phyloP scores from a whole-genome alignment of 2,113 vertebrate genomes.

The Dissostichus mawsoni region DNA sequence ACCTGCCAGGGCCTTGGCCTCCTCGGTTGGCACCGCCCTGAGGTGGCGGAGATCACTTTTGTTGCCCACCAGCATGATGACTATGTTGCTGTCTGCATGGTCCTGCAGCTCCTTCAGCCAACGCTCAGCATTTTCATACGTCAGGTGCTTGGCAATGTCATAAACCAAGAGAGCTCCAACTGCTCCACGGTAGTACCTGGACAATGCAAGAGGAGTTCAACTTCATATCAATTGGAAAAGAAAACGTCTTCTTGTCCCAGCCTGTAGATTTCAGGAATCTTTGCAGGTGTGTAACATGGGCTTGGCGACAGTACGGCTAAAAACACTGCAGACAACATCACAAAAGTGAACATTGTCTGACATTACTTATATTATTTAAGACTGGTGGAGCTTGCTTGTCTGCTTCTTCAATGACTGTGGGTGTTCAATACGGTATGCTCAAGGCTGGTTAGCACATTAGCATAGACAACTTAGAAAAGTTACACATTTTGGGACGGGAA shows the following conservation, averaged over 20 bases:
- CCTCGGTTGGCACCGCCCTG: slow-evolving; percentile 87
- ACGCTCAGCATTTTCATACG: slow-evolving; percentile 88
- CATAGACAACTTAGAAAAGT: not conserved
- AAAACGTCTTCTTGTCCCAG: not conserved
- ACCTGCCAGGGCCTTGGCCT: slow-evolving; percentile 89
- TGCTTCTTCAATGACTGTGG: not conserved
- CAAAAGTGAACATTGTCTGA: not conserved
- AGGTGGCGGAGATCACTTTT: slow-evolving; percentile 89
- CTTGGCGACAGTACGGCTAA: not conserved
- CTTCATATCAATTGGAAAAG: not conserved
- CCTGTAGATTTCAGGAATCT: slow-evolving; percentile 15
- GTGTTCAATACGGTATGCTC: not conserved
- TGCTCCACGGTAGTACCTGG: slow-evolving; percentile 89
- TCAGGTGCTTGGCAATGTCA: slow-evolving; percentile 91
- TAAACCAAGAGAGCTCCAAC: slow-evolving; percentile 90
- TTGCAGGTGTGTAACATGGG: not conserved
- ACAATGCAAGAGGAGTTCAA: not conserved
- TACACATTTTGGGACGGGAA: not conserved
- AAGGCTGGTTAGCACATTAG: not conserved
- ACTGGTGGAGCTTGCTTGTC: not conserved
- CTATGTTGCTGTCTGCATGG: slow-evolving; percentile 89
- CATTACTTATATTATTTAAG: not conserved
- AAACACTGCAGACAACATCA: slow-evolving; percentile 1
- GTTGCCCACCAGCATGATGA: slow-evolving; percentile 93
- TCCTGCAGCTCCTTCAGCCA: slow-evolving; percentile 93